phyloP scores from a whole-genome alignment of 2,888 invertebrate species.

The Microctonus aethiopoides region DNA sequence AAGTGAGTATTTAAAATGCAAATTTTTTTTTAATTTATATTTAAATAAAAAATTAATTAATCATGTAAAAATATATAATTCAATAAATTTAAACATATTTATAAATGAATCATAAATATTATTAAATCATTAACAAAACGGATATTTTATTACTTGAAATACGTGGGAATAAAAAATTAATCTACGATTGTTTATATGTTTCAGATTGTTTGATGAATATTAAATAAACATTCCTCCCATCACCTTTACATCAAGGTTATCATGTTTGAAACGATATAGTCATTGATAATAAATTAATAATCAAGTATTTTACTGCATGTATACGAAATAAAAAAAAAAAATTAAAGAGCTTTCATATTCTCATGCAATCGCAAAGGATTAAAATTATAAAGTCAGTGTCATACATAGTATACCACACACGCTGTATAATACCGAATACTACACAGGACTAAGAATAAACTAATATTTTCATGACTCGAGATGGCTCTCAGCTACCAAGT shows the following conservation, averaged over 20 bases:
- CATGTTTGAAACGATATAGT: constrained; percentile 41
- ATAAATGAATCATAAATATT: too few species aligned
- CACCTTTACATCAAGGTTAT: constrained; percentile 35
- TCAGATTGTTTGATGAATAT: constrained; percentile 33
- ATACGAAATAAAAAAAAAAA: too few species aligned
- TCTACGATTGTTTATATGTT: not conserved
- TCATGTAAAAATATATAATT: not conserved
- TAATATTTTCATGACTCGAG: constrained; percentile 23
- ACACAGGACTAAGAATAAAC: constrained; percentile 18
- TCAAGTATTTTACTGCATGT: constrained; percentile 6
- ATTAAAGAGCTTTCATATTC: constrained; percentile 1
- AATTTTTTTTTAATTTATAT: too few species aligned
- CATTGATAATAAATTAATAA: constrained; percentile 41
- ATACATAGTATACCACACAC: not conserved
- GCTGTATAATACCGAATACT: not conserved
- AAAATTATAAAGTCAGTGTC: not conserved
- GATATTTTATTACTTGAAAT: not conserved
- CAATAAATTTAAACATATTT: not conserved
- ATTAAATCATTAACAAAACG: too few species aligned
- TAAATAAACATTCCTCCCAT: constrained; percentile 27
- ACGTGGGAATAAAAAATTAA: not conserved
- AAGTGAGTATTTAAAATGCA: not conserved
- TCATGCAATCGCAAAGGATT: constrained; percentile 5
- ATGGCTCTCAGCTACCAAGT: constrained; percentile 1
- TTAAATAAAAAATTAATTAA: not conserved